Conservation (phyloP, 2,797 vertebrate genomes). For the Anguilla obscura region DNA sequence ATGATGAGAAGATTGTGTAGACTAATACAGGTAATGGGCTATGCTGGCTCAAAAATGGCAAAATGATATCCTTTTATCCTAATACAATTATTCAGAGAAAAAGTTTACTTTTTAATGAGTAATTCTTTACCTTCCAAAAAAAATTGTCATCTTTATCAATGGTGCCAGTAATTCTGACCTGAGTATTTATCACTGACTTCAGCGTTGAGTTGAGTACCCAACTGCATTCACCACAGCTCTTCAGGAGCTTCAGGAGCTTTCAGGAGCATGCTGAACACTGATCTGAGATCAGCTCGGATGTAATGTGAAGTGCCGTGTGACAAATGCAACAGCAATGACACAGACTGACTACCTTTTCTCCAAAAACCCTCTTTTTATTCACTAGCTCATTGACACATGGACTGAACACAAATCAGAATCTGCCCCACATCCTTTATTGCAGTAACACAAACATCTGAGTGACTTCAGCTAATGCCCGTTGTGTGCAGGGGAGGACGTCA, state of each 20-base stretch:
- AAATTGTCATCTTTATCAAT: not conserved
- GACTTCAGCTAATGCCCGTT: not conserved
- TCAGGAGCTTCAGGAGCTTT: no score
- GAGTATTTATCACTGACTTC: not conserved
- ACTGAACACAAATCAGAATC: not conserved
- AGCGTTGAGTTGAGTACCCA: no score
- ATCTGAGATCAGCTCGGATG: not conserved
- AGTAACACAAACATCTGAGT: slow-evolving; percentile 1
- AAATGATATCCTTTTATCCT: not conserved
- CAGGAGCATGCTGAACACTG: not conserved
- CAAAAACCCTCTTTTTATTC: not conserved
- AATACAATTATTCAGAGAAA: not conserved
- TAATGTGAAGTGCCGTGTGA: not conserved
- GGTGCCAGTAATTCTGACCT: not conserved
- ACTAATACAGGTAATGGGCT: not conserved
- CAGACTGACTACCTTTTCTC: not conserved
- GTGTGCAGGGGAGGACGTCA: not conserved
- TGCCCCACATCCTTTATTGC: not conserved
- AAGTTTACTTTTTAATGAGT: not conserved
- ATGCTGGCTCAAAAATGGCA: not conserved
- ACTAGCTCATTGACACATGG: not conserved
- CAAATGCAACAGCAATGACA: not conserved
- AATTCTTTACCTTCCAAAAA: not conserved
- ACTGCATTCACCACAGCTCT: no score
- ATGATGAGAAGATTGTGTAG: not conserved